These are phyloP conservation scores for Eupelmus urozonus DNA, from an alignment of 2,888 invertebrate species.

Conservation along the genomic window DNA sequence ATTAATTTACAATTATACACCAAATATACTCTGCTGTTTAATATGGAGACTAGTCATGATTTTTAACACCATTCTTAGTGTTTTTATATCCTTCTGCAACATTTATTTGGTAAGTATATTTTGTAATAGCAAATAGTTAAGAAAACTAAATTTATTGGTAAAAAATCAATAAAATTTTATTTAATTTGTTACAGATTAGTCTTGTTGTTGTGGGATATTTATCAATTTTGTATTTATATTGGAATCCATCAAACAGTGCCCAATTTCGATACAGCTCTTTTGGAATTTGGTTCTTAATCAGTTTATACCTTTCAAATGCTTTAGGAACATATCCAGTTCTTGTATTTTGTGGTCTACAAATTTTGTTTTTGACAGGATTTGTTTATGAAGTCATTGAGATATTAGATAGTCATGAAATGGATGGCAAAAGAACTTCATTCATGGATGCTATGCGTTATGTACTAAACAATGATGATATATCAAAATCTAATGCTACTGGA, in stretches of 20 bases:
- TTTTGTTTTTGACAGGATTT: constrained; percentile 84
- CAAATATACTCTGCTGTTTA: constrained; percentile 81
- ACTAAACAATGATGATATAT: constrained; percentile 66
- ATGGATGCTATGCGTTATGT: constrained; percentile 69
- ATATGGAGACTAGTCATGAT: constrained; percentile 80
- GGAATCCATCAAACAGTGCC: constrained; percentile 85
- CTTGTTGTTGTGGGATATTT: constrained; percentile 85
- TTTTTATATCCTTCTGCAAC: constrained; percentile 79
- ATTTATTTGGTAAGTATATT: constrained; percentile 78
- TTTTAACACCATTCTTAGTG: constrained; percentile 78
- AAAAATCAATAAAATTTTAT: neutral
- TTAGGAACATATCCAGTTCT: constrained; percentile 88
- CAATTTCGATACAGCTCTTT: constrained; percentile 85
- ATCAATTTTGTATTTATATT: constrained; percentile 84
- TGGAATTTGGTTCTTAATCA: constrained; percentile 86
- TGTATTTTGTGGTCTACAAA: constrained; percentile 84
- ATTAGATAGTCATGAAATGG: constrained; percentile 78
- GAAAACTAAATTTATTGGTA: neutral
- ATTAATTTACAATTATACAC: constrained; percentile 86
- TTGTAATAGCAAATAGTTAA: neutral
- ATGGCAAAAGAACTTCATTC: constrained; percentile 72
- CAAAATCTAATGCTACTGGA: constrained; percentile 7
- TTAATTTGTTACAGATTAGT: constrained; percentile 82
- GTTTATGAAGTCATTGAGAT: constrained; percentile 81
- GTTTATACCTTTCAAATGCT: constrained; percentile 86